These are phyloP conservation scores for Pseudococcus viburni DNA, from an alignment of 2,888 invertebrate genomes.

Conservation along the genomic window DNA sequence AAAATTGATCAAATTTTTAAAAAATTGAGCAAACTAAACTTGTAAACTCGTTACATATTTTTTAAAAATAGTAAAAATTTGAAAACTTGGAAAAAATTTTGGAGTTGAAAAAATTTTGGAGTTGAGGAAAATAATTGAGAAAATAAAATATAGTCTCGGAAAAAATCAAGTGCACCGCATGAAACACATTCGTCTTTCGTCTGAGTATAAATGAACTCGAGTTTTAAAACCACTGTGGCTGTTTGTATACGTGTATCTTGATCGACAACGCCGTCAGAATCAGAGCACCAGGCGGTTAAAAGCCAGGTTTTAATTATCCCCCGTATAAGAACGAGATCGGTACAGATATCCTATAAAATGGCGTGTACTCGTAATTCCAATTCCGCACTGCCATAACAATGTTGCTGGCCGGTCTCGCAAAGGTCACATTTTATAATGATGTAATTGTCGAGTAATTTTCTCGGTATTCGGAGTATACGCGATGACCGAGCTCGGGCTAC, in stretches of 20 bases:
- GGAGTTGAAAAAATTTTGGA: no score
- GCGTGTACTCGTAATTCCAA: background rate
- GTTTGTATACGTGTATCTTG: background rate
- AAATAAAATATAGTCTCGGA: no score
- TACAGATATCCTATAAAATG: background rate
- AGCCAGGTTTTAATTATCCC: background rate
- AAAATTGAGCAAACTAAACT: no score
- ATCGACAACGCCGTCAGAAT: slow-evolving; percentile 14
- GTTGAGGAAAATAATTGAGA: no score
- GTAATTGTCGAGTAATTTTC: slow-evolving; percentile 38
- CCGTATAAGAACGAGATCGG: background rate
- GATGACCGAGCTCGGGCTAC: background rate
- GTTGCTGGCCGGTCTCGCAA: slow-evolving; percentile 6
- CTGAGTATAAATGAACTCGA: no score
- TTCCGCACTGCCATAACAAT: background rate
- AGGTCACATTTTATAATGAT: slow-evolving; percentile 44
- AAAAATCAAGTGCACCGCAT: no score
- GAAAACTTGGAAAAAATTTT: no score
- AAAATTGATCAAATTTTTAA: no score
- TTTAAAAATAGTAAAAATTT: no score
- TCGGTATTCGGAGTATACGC: slow-evolving; percentile 43
- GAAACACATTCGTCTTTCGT: no score
- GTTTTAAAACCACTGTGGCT: background rate
- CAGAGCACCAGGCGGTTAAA: background rate
- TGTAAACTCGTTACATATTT: no score